These are phyloP conservation scores for Emesis furor DNA, from an alignment of 2,888 invertebrate species.

Conservation along the genomic window DNA sequence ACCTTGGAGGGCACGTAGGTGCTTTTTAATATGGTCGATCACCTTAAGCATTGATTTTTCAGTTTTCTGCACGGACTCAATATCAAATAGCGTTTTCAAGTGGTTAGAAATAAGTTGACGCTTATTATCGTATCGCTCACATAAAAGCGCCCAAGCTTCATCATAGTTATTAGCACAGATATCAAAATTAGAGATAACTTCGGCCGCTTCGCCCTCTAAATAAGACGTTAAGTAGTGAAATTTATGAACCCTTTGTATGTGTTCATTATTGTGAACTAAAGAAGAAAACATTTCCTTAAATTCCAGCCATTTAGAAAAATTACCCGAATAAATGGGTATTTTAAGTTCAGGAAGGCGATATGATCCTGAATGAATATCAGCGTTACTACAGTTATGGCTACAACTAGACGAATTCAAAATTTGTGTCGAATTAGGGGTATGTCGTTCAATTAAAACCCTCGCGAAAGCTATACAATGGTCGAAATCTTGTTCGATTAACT, in stretches of 20 bases:
- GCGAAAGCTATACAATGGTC: constrained; percentile 2
- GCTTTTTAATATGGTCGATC: constrained; percentile 4
- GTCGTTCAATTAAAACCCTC: background rate
- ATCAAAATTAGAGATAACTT: constrained; percentile 55
- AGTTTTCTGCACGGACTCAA: constrained; percentile 34
- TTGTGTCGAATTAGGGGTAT: no score
- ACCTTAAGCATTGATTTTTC: constrained; percentile 12
- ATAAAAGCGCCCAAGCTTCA: constrained; percentile 62
- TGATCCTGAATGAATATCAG: no score
- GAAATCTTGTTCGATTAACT: constrained; percentile 8
- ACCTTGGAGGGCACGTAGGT: background rate
- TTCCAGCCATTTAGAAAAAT: no score
- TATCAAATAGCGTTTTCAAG: constrained; percentile 58
- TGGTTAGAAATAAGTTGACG: constrained; percentile 61
- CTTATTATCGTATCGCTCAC: constrained; percentile 67
- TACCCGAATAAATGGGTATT: no score
- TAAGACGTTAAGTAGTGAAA: constrained; percentile 63
- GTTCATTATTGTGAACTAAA: constrained; percentile 53
- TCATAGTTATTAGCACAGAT: constrained; percentile 58
- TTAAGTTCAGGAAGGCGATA: no score
- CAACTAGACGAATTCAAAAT: no score
- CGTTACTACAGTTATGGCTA: no score
- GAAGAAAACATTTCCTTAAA: constrained; percentile 25
- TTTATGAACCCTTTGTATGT: constrained; percentile 50
- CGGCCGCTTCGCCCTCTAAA: constrained; percentile 62